Evolutionary conservation across 2,797 vertebrate genomes (phyloP).

Genomic region (Taeniopygia guttata): DNA sequence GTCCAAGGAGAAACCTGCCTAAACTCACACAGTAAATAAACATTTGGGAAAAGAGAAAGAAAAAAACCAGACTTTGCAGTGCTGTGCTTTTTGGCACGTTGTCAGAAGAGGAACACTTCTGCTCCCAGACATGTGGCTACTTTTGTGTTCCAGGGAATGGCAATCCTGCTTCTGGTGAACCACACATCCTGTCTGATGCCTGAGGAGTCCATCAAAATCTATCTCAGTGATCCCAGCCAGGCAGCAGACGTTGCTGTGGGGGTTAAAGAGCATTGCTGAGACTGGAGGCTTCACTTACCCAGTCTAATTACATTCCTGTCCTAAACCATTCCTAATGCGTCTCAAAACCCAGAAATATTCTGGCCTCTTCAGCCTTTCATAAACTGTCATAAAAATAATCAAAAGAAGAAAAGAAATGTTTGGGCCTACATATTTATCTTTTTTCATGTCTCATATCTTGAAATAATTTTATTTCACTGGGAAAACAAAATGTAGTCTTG

Average conservation of each 20-base stretch:
- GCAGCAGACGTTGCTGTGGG: background rate
- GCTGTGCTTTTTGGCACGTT: background rate
- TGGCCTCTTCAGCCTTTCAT: conserved; percentile 13
- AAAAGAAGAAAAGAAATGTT: background rate
- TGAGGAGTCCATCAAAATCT: background rate
- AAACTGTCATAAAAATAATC: conserved; percentile 17
- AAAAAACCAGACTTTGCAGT: background rate
- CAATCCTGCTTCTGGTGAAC: background rate
- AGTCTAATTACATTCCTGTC: conserved; percentile 1
- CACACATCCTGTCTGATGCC: background rate
- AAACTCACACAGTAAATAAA: background rate
- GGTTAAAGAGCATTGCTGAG: background rate
- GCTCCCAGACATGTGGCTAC: background rate
- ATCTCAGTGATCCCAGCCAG: background rate
- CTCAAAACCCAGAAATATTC: conserved; percentile 7
- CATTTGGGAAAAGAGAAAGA: background rate
- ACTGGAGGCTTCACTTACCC: conserved; percentile 13
- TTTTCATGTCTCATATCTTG: background rate
- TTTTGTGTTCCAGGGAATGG: background rate
- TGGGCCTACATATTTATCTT: background rate
- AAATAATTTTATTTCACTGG: conserved; percentile 14
- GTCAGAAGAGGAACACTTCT: background rate
- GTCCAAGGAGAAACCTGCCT: background rate
- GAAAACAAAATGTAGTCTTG: conserved; percentile 26
- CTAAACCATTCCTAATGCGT: background rate